Evolutionary conservation across 2,797 vertebrate genomes (phyloP), one percentile per base, ranked within the genome.

Genomic region (Anolis apletophallus): DNA sequence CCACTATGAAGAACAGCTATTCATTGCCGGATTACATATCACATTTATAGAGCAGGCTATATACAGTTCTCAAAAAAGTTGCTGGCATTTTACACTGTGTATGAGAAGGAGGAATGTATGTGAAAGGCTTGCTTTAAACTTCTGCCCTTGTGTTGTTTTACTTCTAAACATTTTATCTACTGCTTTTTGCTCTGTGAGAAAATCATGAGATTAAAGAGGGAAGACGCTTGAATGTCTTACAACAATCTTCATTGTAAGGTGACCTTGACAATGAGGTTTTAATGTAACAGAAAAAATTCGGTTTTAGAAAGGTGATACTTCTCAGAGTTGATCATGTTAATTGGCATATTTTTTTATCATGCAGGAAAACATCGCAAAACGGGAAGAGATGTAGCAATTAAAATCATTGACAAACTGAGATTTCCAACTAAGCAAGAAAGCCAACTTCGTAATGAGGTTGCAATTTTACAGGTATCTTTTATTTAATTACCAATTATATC

Each of bases 341-440:
- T 83, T 93, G 71, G 91, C 86, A 88, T 81, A 88, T 88, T 55
- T 73, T n/a, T 89, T 91, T 91, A 80, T 93, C 93, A 91, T 94
- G 78, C 94, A 99, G 99, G 99, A 74, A 99, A 99, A 93, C 98
- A 99, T 95, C 97, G 98, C 85, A 99, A 99, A 96, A 98, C 98
- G 0, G 98, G 98, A 91, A 96, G 98, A 95, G 99, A 99, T 87
- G 98, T 99, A 85, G 99, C 98, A 90, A 99, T 99, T 93, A 99
- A 99, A 96, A 99, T 99, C 94, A 99, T 99, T 81, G 98, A 99
- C 94, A 99, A 99, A 95, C 96, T 99, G 88, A 97, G 98, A 64
- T 99, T 99, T 93, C 99, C 99, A 64, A 99, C 98, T 29, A 99
- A 99, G 93, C 98, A 99, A 92, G 99, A 99, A 95, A 99, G 98